phyloP scores from a whole-genome alignment of 2,113 vertebrate genomes.

The Aplodontia rufa region DNA sequence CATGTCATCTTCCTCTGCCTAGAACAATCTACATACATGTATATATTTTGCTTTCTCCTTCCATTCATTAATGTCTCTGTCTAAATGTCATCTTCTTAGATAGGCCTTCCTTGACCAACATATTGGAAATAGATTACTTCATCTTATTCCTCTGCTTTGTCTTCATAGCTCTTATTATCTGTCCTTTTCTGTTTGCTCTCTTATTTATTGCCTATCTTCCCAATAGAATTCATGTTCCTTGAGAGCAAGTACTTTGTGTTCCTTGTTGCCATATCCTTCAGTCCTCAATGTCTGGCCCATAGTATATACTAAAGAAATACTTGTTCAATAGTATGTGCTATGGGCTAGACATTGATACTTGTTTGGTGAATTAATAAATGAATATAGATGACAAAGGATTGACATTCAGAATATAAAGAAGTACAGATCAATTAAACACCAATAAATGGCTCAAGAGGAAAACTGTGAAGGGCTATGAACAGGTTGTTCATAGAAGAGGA shows the following conservation, averaged over 20 bases:
- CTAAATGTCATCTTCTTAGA: background rate
- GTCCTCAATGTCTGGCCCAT: background rate
- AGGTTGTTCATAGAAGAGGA: constrained; percentile 14
- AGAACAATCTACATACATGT: background rate
- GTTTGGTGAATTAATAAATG: background rate
- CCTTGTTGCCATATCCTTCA: background rate
- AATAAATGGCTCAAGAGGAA: background rate
- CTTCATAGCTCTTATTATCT: background rate
- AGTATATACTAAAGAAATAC: background rate
- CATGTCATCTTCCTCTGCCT: background rate
- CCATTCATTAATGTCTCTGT: background rate
- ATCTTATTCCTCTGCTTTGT: background rate
- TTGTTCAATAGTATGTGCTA: background rate
- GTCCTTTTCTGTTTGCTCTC: constrained; percentile 5
- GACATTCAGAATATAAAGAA: constrained; percentile 26
- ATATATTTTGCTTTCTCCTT: background rate
- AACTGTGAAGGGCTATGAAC: background rate
- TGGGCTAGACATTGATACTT: background rate
- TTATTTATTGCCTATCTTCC: background rate
- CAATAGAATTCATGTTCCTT: constrained; percentile 10
- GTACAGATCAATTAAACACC: background rate
- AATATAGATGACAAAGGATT: constrained; percentile 18
- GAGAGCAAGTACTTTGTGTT: background rate
- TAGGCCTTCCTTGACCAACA: background rate
- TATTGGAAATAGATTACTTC: background rate